Evolutionary conservation across 2,888 invertebrate genomes (phyloP), one percentile per base, ranked within the genome.

Genomic region (Apamea sordens): DNA sequence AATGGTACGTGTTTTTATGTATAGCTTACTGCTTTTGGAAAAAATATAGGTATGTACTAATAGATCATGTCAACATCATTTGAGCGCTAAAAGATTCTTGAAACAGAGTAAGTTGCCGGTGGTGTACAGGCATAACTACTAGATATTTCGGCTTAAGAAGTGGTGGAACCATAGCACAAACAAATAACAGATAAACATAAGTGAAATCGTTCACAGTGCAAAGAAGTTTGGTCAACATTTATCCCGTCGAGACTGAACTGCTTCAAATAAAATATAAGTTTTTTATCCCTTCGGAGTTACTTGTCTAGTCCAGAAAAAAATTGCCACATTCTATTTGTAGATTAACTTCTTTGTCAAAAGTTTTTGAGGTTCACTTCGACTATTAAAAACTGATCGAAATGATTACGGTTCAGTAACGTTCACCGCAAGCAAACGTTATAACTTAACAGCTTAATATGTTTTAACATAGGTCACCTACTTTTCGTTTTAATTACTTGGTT

Each of bases 211-310:
- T 56, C 56, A 56, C 21, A 28, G 13, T 13, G 10, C 53, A 24
- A 73, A 74, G 50, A 74, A 70, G 53, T 69, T 69, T 74, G 67
- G 53, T 50, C 36, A 73, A 65, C 64, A 50, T 53, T 69, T 74
- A 56, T 59, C 32, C 72, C 56, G 24, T 59, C 18, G 72, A 59
- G 72, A 47, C 24, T 4, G 56, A 32, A 44, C 32, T 18, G 56
- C 53, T 21, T 69, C 41, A 71, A 24, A 69, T 53, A 68, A 68
- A 69, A 56, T 74, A 69, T 69, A 28, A 44, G 36, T 36, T 69
- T 69, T 74, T 2, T 28, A 44, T 69, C 70, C 41, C 71, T 56
- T 6, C 6, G 74, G 70, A 70, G 53, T 28, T 32, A 74, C 53
- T 41, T 21, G 68, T 28, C 21, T 21, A 53, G 53, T 10, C 28